phyloP scores from a whole-genome alignment of 2,797 vertebrate genomes.

The Anas bernieri region DNA sequence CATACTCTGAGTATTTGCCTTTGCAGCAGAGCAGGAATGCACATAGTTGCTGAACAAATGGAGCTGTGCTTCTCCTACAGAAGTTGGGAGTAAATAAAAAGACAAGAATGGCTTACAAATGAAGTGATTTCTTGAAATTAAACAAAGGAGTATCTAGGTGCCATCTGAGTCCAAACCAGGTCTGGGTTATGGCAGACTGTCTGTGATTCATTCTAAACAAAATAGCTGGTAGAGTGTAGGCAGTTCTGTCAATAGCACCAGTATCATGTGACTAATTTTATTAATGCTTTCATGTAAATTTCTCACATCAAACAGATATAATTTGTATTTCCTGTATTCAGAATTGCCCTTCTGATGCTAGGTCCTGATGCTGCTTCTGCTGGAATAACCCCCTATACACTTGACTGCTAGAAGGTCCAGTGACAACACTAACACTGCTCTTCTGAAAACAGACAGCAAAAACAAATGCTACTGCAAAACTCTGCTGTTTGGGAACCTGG shows the following conservation, averaged over 20 bases:
- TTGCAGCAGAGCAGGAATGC: background rate
- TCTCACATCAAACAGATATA: background rate
- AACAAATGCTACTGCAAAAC: background rate
- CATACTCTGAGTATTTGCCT: background rate
- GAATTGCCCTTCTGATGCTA: background rate
- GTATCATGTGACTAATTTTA: background rate
- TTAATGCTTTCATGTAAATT: background rate
- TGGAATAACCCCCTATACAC: background rate
- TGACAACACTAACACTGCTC: background rate
- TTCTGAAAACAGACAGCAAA: background rate
- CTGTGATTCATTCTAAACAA: background rate
- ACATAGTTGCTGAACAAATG: background rate
- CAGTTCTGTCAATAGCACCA: background rate
- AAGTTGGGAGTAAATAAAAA: background rate
- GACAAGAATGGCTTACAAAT: accelerated
- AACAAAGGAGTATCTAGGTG: background rate
- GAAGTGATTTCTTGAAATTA: background rate
- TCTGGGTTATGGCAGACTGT: background rate
- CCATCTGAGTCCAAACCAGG: background rate
- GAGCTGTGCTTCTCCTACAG: background rate
- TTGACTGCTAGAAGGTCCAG: background rate
- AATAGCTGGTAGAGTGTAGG: background rate
- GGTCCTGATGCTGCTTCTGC: background rate
- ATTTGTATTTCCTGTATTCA: background rate
- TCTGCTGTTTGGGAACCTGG: background rate